phyloP scores from a whole-genome alignment of 1,140 invertebrate genomes.

The Bombus waltoni region DNA sequence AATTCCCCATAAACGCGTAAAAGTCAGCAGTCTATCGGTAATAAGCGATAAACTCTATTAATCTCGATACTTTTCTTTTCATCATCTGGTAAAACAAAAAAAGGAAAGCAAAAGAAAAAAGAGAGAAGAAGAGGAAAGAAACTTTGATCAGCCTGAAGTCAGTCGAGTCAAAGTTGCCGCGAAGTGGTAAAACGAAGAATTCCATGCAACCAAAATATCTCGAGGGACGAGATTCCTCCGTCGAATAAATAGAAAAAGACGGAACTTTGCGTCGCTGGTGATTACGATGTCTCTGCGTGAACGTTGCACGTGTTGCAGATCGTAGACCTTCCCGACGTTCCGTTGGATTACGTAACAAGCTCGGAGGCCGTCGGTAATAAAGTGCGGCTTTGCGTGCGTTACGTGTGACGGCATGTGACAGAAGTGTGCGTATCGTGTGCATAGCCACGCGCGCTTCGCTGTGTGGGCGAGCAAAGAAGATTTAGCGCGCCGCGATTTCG shows the following conservation, averaged over 20 bases:
- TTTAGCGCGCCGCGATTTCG: constrained; percentile 1
- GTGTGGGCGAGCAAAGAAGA: not conserved
- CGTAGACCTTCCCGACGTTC: constrained; percentile 64
- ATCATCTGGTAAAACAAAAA: fast-evolving
- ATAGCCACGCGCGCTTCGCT: not conserved
- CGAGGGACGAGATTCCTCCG: not conserved
- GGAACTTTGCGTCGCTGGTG: not conserved
- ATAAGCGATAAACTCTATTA: too few relatives aligned
- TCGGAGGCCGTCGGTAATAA: constrained; percentile 49
- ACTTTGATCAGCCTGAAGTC: too few relatives aligned
- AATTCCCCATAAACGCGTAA: too few relatives aligned
- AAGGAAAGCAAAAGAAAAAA: too few relatives aligned
- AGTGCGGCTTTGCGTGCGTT: constrained; percentile 50
- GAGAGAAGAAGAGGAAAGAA: not conserved
- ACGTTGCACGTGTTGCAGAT: constrained; percentile 62
- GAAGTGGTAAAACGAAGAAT: too few relatives aligned
- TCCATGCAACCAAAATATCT: not conserved
- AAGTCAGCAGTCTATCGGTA: too few relatives aligned
- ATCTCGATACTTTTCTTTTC: too few relatives aligned
- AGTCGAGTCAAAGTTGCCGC: too few relatives aligned
- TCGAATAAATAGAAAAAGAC: constrained; percentile 1
- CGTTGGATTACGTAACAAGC: constrained; percentile 54
- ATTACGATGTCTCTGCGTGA: not conserved
- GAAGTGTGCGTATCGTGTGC: not conserved
- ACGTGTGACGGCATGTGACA: not conserved